Conservation (phyloP, 1,140 invertebrate species). For the Thaumatotibia leucotreta region DNA sequence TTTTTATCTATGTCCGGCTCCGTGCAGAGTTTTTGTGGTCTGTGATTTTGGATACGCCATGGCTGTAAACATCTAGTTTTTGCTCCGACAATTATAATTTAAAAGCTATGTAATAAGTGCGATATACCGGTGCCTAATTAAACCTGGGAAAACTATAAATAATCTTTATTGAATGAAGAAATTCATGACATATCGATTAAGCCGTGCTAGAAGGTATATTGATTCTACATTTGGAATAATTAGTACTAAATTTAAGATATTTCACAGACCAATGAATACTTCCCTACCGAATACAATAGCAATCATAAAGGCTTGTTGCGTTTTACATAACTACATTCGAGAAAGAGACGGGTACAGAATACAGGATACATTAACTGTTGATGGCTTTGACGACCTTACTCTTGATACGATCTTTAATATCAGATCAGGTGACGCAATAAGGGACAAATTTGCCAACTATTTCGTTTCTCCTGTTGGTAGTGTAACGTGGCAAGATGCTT, state of each 20-base stretch:
- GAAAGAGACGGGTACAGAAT: neutral
- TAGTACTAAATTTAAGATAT: neutral
- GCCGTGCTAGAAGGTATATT: neutral
- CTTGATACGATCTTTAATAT: neutral
- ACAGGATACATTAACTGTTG: too few species aligned
- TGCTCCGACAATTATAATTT: too few species aligned
- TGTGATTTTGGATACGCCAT: too few species aligned
- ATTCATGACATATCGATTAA: neutral
- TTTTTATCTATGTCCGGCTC: too few species aligned
- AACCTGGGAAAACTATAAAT: too few species aligned
- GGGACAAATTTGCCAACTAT: slow-evolving; percentile 5
- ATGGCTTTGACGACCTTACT: neutral
- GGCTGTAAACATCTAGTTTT: too few species aligned
- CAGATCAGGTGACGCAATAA: neutral
- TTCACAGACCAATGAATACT: slow-evolving; percentile 7
- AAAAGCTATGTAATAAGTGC: too few species aligned
- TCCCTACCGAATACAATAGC: slow-evolving; percentile 2
- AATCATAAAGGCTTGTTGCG: slow-evolving; percentile 1
- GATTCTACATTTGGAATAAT: neutral
- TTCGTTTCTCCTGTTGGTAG: neutral
- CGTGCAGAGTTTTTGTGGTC: too few species aligned
- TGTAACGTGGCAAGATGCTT: slow-evolving; percentile 2
- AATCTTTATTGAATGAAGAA: too few species aligned
- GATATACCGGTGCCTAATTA: too few species aligned
- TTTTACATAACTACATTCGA: too few species aligned